A percentile compares a stretch with the other conserved stretches of the same genome.
Evolutionary conservation across 2,113 vertebrate species (phyloP).

Genomic region (Proteles cristata): DNA sequence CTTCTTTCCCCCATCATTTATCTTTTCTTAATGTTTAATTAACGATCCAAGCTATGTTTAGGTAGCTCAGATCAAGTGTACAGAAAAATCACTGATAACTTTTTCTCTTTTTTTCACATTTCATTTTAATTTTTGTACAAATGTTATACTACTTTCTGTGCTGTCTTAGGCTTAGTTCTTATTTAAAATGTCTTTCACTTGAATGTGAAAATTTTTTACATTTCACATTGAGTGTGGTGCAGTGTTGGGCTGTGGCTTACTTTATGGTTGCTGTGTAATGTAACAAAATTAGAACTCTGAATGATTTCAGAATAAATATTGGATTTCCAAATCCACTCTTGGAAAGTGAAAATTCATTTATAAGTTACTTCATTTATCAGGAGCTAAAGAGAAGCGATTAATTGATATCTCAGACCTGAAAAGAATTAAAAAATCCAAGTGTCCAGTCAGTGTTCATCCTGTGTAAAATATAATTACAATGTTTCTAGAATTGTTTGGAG

Average conservation of each 20-base stretch:
- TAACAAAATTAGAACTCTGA: slow-evolving; percentile 17
- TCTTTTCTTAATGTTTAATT: slow-evolving; percentile 46
- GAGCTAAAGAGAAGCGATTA: neutral
- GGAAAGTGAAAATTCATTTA: neutral
- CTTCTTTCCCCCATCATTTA: neutral
- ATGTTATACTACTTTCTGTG: neutral
- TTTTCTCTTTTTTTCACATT: neutral
- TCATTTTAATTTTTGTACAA: slow-evolving; percentile 1
- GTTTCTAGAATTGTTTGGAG: slow-evolving; percentile 35
- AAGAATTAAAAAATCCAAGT: neutral
- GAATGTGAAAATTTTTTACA: slow-evolving; percentile 3
- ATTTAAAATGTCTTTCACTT: neutral
- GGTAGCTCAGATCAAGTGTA: neutral
- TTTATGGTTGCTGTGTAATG: neutral
- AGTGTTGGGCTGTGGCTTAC: neutral
- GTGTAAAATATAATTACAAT: neutral
- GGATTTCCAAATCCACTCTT: neutral
- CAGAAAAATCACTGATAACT: neutral
- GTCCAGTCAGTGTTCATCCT: neutral
- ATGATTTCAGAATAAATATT: neutral
- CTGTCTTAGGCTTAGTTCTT: neutral
- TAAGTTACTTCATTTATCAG: neutral
- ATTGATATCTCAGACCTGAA: neutral
- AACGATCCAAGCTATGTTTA: neutral
- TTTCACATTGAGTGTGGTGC: neutral